phyloP scores from a whole-genome alignment of 1,140 invertebrate species.

The Panagrolaimus sp. region DNA sequence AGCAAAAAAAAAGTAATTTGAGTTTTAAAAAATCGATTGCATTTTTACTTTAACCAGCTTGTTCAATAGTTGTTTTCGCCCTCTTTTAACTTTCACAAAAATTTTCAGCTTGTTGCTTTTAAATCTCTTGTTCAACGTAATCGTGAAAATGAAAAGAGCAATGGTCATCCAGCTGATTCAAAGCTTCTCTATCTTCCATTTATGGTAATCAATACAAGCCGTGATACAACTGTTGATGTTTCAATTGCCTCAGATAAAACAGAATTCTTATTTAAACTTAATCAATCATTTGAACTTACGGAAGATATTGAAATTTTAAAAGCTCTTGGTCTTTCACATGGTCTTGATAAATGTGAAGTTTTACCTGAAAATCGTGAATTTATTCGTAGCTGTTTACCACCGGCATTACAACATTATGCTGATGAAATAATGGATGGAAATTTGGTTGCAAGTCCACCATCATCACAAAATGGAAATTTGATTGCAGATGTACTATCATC shows the following conservation, averaged over 20 bases:
- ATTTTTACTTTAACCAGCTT: too few species aligned
- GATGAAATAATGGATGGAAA: too few species aligned
- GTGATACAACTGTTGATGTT: slow-evolving; percentile 95
- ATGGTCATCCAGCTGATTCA: slow-evolving; percentile 72
- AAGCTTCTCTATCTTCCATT: slow-evolving; percentile 91
- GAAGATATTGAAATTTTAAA: slow-evolving; percentile 86
- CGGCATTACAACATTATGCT: neutral
- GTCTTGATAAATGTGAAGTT: neutral
- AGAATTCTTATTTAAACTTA: slow-evolving; percentile 97
- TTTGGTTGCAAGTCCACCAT: too few species aligned
- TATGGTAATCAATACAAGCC: slow-evolving; percentile 93
- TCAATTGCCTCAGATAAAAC: slow-evolving; percentile 97
- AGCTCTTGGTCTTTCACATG: slow-evolving; percentile 74
- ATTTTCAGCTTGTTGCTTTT: slow-evolving; percentile 76
- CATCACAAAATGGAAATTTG: too few species aligned
- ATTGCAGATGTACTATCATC: too few species aligned
- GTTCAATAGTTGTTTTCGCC: too few species aligned
- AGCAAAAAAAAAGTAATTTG: too few species aligned
- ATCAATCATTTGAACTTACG: slow-evolving; percentile 96
- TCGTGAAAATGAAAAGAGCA: slow-evolving; percentile 71
- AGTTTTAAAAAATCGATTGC: too few species aligned
- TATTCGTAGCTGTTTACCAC: neutral
- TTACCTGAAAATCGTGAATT: neutral
- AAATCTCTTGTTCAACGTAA: slow-evolving; percentile 78
- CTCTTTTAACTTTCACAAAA: neutral